Conservation (phyloP, 1,140 invertebrate species). For the Philotrypesis tridentata region DNA sequence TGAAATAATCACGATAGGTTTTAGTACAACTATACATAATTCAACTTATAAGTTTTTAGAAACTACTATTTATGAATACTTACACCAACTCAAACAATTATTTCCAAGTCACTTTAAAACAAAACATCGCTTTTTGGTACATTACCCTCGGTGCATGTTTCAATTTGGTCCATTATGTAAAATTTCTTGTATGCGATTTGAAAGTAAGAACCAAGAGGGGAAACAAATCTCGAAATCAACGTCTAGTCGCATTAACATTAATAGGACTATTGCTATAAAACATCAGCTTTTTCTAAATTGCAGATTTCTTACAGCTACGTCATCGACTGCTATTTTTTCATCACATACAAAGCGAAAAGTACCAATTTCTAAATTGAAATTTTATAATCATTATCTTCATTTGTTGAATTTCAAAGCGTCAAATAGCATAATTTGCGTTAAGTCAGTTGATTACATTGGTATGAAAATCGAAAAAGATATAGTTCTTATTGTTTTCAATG, state of each 20-base stretch:
- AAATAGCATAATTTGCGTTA: not conserved
- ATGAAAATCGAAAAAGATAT: not conserved
- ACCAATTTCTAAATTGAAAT: not conserved
- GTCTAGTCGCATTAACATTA: not conserved
- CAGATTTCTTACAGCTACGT: constrained; percentile 17
- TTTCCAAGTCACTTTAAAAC: not conserved
- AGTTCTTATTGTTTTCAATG: too few relatives aligned
- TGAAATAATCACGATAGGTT: too few relatives aligned
- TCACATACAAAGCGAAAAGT: not conserved
- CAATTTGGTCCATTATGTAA: constrained; percentile 4
- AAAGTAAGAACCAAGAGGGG: constrained; percentile 35
- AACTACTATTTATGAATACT: not conserved
- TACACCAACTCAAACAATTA: not conserved
- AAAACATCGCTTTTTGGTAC: constrained; percentile 2
- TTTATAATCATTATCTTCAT: not conserved
- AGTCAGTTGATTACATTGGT: not conserved
- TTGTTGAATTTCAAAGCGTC: not conserved
- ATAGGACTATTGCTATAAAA: not conserved
- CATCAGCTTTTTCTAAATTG: too few relatives aligned
- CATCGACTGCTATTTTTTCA: constrained; percentile 7
- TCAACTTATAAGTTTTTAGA: not conserved
- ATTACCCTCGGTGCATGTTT: not conserved
- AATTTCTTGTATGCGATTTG: not conserved
- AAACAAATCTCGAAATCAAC: constrained; percentile 7
- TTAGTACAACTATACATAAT: not conserved